Percentiles rank a stretch among this genome's conserved stretches.
Conservation (phyloP, 2,797 vertebrate species). For the Ispidina lecontei region DNA sequence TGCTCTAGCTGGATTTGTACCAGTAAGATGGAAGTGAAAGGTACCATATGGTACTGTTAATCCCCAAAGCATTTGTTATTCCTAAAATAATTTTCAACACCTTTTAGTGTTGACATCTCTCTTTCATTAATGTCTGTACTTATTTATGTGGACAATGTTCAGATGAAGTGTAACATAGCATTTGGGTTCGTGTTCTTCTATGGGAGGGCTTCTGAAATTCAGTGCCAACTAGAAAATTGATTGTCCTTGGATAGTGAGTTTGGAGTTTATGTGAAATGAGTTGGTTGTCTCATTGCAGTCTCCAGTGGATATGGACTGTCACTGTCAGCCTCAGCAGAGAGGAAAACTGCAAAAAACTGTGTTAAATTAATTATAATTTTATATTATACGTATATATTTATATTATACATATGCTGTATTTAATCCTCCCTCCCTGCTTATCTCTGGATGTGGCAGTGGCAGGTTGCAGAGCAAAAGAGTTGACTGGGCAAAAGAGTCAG, state of each 20-base stretch:
- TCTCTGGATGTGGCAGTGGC: background rate
- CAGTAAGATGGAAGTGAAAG: constrained; percentile 59
- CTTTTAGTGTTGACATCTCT: constrained; percentile 11
- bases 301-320: background rate
- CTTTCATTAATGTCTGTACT: background rate
- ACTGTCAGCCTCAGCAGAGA: background rate
- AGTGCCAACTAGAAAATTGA: background rate
- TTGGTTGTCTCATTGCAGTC: background rate
- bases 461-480: background rate
- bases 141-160: background rate
- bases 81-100: constrained; percentile 37
- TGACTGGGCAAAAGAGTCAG: background rate
- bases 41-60: constrained; percentile 64
- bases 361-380: too few species aligned
- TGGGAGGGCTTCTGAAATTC: background rate
- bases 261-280: background rate
- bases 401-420: too few species aligned
- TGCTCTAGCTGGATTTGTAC: constrained; percentile 59
- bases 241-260: background rate
- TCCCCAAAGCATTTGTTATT: constrained; percentile 27
- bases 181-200: background rate
- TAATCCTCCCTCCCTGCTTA: background rate
- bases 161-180: background rate
- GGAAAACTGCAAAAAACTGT: background rate
- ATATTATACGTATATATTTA: too few species aligned